Conservation (phyloP, 2,797 vertebrate species). For the Lycodopsis pacificus region DNA sequence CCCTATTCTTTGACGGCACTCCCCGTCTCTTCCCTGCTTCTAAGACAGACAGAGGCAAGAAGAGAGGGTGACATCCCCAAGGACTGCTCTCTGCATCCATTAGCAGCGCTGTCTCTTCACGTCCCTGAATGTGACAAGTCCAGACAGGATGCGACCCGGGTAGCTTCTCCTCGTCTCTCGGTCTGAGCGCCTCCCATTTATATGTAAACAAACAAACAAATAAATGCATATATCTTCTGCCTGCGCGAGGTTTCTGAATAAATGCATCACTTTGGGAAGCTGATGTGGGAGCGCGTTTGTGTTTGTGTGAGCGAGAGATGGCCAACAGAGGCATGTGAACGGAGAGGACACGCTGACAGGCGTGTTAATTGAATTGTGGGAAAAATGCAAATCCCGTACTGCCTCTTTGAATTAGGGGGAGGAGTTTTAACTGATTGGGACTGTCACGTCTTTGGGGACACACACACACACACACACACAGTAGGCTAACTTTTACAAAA, state of each 20-base stretch:
- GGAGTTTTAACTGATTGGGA: conserved; percentile 70
- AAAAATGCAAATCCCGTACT: conserved; percentile 82
- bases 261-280: conserved; percentile 48
- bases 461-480: conserved; percentile 32
- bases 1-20: conserved; percentile 42
- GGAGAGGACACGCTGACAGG: conserved; percentile 77
- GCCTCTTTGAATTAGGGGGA: conserved; percentile 75
- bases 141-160: conserved; percentile 63
- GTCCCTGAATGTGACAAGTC: conserved; percentile 62
- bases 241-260: conserved; percentile 57
- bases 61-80: conserved; percentile 43
- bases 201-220: conserved; percentile 57
- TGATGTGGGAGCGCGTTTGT: conserved; percentile 24
- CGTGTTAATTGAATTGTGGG: conserved; percentile 89
- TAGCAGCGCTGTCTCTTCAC: conserved; percentile 54
- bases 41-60: conserved; percentile 40
- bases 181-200: conserved; percentile 23
- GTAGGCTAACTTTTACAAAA: conserved; percentile 52
- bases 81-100: conserved; percentile 60
- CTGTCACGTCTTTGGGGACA: conserved; percentile 42
- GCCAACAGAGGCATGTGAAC: conserved; percentile 73
- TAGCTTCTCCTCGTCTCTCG: conserved; percentile 36
- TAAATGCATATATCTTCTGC: conserved; percentile 51
- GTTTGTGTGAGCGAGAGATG: conserved; percentile 44
- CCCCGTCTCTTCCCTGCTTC: conserved; percentile 23